Base-by-base conservation (phyloP, 1,140 invertebrate genomes). In the Drosophila hydei region DNA sequence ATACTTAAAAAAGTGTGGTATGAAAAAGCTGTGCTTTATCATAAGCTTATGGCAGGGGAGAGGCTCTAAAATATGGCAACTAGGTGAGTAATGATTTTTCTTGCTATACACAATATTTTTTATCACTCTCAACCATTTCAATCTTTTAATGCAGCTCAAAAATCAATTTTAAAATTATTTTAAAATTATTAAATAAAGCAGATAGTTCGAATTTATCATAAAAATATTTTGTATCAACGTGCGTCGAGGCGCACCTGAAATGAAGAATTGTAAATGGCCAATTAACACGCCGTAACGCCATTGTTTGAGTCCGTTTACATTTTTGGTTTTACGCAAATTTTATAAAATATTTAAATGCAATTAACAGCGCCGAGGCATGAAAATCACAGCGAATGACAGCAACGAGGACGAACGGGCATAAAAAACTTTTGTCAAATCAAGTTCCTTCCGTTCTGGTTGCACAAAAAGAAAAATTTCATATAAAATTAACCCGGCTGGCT, bases 381-480 rank as follows among this genome's bases (percentile, higher is more conserved):
- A 73, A 73, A 73, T 73, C 71, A 58, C 42, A n/a, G n/a, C n/a
- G 56, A 30, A 25, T 50, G 58, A 56, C 38, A 73, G 30, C 36
- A 4, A 1, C 40, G 43, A 33, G 23, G 54, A 62, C 12, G 40
- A 55, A 14, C 14, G 23, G 14, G 18, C 12, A 30, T 11, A 38
- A n/a, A 79, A 73, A 81, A 77, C 45, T 87, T 85, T 85, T 85
- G 80, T 85, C 80, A 85, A 85, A 85, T 85, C 80, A 81, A 85
- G 70, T 87, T 87, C 81, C 80, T 85, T 80, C 80, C 80, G 81
- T 72, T 74, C 60, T 59, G 61, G 80, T 71, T 75, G 83, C 78
- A 81, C 77, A 85, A 85, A 85, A 85, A 87, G 81, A 85, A 85
- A 85, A 85, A 85, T 85, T 75, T 85, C 83, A 87, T 80, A 75